phyloP scores from a whole-genome alignment of 2,888 invertebrate species.

The Cylindroiulus punctatus region DNA sequence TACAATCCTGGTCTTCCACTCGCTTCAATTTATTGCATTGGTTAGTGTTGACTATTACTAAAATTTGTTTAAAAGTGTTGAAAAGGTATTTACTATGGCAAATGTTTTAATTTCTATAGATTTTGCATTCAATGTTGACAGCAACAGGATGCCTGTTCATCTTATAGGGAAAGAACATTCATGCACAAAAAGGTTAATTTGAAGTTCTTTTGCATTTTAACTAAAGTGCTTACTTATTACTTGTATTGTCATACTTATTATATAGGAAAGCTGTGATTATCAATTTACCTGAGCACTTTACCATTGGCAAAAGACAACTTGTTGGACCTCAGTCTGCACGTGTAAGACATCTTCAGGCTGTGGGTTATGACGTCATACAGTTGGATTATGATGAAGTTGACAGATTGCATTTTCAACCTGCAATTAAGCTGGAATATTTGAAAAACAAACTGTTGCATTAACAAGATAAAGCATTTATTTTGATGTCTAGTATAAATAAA shows the following conservation, averaged over 20 bases:
- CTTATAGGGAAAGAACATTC: slow-evolving; percentile 15
- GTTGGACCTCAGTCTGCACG: slow-evolving; percentile 75
- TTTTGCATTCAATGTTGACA: slow-evolving; percentile 54
- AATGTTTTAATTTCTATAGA: slow-evolving; percentile 50
- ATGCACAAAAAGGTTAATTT: slow-evolving; percentile 52
- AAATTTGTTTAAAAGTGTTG: background rate
- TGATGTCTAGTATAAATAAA: slow-evolving; percentile 3
- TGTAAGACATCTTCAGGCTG: slow-evolving; percentile 72
- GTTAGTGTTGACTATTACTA: slow-evolving; percentile 4
- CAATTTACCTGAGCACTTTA: slow-evolving; percentile 75
- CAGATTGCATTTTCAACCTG: slow-evolving; percentile 63
- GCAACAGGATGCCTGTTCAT: slow-evolving; percentile 36
- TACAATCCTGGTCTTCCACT: slow-evolving; percentile 5
- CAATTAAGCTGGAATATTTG: background rate
- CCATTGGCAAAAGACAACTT: slow-evolving; percentile 69
- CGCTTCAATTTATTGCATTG: background rate
- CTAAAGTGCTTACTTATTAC: too few species aligned
- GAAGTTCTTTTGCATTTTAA: too few species aligned
- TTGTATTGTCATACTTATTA: background rate
- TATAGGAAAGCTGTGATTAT: slow-evolving; percentile 70
- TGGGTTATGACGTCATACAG: slow-evolving; percentile 74
- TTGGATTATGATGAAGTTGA: slow-evolving; percentile 71
- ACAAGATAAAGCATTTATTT: slow-evolving; percentile 30
- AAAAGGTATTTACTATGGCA: background rate
- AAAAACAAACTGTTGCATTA: slow-evolving; percentile 23